Base-by-base conservation (phyloP, 1,140 invertebrate species). In the Venustaconcha ellipsiformis region DNA sequence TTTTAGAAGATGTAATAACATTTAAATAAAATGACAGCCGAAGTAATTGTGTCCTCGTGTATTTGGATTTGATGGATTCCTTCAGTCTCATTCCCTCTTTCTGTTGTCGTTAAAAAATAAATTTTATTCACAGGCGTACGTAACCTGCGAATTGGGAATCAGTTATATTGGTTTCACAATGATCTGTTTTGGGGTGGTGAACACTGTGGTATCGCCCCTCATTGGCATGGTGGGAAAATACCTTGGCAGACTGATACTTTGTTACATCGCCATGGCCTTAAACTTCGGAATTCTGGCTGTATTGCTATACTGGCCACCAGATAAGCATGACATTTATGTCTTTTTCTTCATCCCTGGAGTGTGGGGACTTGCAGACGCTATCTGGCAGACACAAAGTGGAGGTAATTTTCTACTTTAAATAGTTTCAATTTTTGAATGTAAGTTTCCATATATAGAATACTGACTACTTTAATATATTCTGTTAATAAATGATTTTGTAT, bases 351-450 rank as follows among this genome's bases (percentile, higher is more conserved):
- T 98, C 64, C 95, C 96, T 3, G 96, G 95, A 0, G 90, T 98
- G 0, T 99, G 96, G 97, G 97, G 97, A 57, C 94, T 97, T 23
- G 95, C 95, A 1, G 97, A 98, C 87, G 96, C 96, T 3, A 95
- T 98, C 0, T 98, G 97, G 97, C 96, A 98, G 87, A 98, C 97
- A 0, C 96, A 98, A 91, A 94, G 98, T 67, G 97, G 97, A 86
- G 96, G 96, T 95, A 90, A 93, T 92, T 91, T 23, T 30, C 8
- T 14, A 15, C 15, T 0, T 62, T 37, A 62, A 8, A 26, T 20
- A 70, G 59, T 14, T 59, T 60, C 55, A 8, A 26, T 14, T 48
- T 17, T 15, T 55, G 55, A 18, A 18, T 62, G 18, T 13, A 23
- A 4, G 12, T 72, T 37, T 64, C n/a, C 37, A 23, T 20, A 13